Percentiles rank a stretch among this genome's conserved stretches.
Conservation (phyloP, 2,888 invertebrate species). For the Agrochola macilenta region DNA sequence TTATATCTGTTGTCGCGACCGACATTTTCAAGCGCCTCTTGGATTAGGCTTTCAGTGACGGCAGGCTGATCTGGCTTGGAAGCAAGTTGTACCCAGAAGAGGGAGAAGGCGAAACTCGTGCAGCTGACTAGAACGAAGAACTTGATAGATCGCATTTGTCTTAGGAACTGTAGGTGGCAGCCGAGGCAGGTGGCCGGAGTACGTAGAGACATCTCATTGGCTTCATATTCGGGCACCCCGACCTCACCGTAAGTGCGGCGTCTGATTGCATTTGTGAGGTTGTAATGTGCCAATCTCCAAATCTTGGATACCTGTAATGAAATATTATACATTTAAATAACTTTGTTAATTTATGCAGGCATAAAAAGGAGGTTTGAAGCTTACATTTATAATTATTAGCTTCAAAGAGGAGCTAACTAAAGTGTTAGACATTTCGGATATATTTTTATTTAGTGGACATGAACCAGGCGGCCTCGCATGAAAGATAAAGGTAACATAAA, state of each 20-base stretch:
- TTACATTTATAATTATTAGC: too few species aligned
- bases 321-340: conserved; percentile 15
- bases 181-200: conserved; percentile 56
- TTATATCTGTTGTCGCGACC: conserved; percentile 78
- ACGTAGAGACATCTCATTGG: conserved; percentile 69
- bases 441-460: neutral
- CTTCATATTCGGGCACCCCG: conserved; percentile 71
- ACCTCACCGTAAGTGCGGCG: conserved; percentile 12
- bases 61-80: conserved; percentile 58
- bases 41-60: conserved; percentile 70
- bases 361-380: neutral
- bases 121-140: conserved; percentile 75
- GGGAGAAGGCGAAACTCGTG: conserved; percentile 72
- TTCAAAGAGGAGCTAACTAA: neutral
- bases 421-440: neutral
- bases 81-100: conserved; percentile 76
- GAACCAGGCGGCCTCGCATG: neutral
- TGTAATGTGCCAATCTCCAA: neutral
- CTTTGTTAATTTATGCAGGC: neutral
- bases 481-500: neutral
- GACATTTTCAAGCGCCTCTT: conserved; percentile 79
- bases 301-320: conserved; percentile 44
- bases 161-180: conserved; percentile 64
- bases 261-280: conserved; percentile 57
- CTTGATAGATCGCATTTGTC: conserved; percentile 72